Base-by-base conservation (phyloP, 1,140 invertebrate genomes). In the Drosophila varians region DNA sequence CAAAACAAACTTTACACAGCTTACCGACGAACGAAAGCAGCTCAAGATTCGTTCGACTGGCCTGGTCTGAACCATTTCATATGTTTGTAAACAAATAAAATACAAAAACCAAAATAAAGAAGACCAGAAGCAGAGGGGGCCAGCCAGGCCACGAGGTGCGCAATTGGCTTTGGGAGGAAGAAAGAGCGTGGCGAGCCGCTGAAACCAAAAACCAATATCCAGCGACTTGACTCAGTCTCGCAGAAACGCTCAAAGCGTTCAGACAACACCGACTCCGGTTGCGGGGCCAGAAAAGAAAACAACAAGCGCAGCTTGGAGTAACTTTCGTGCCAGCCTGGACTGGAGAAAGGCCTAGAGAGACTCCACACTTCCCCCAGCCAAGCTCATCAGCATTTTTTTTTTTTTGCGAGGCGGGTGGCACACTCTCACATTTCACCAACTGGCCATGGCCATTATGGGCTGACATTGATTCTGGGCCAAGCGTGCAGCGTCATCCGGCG, bases 211-310 rank as follows among this genome's bases (percentile, higher is more conserved):
- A 21, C 36, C 36, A 38, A 38, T 38, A 38, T 26, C 42, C 56
- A 61, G 21, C 51, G 58, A 72, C 55, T 74, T 64, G 60, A 56
- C 73, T 51, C 83, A 87, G 82, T 87, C 82, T 77, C 47, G 61
- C 76, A 82, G 83, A 71, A 88, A 61, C 83, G 51, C 74, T 87
- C 77, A 68, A 83, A 88, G 83, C 79, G 82, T 69, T 60, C 74
- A 51, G 83, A 74, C 77, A 82, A 40, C 53, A 42, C 6, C 12
- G 36, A 38, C 47, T 28, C n/a, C 47, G 45, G 7, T 25, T 14
- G 25, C 9, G 38, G 40, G 18, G 34, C 26, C 47, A 26, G 42
- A 26, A 36, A 61, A 71, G 48, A 77, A 55, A 62, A 25, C 43
- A 62, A 25, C 43, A 40, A 57, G 36, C 53, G 25, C 45, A 60